Percentiles rank a stretch among this genome's conserved stretches.
Evolutionary conservation across 2,113 vertebrate species (phyloP).

Genomic region (Colinus virginianus): DNA sequence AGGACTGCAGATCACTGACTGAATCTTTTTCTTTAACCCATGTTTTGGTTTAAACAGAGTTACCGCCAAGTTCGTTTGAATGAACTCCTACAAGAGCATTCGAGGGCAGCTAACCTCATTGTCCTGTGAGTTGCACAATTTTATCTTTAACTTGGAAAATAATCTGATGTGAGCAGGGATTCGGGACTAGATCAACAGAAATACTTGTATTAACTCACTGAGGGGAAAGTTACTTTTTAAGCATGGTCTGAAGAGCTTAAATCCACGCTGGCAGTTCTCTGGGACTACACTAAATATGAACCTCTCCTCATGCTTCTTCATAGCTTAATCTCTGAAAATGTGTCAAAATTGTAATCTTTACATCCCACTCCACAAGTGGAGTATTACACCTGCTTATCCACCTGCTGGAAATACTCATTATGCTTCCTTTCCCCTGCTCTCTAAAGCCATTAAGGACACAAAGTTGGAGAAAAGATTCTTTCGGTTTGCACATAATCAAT

Average conservation of each 20-base stretch:
- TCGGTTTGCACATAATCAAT: background rate
- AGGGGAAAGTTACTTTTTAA: background rate
- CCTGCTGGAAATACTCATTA: background rate
- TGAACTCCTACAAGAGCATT: conserved; percentile 91
- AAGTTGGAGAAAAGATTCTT: background rate
- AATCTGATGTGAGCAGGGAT: background rate
- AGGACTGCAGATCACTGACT: background rate
- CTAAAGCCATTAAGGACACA: background rate
- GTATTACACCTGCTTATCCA: background rate
- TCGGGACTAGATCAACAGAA: background rate
- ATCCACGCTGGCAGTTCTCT: background rate
- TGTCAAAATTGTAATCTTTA: background rate
- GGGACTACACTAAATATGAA: background rate
- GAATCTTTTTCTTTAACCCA: background rate
- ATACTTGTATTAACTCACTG: background rate
- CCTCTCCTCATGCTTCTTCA: background rate
- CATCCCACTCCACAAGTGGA: background rate
- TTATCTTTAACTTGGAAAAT: background rate
- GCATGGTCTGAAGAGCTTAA: background rate
- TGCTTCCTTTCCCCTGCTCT: background rate
- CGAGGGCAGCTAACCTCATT: conserved; percentile 91
- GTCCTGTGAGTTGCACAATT: conserved; percentile 88
- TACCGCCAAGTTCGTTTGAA: conserved; percentile 93
- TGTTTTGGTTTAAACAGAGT: conserved; percentile 79
- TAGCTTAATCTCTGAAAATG: background rate